Base-by-base conservation (phyloP, 2,797 vertebrate species). In the Hemitrygon akajei region DNA sequence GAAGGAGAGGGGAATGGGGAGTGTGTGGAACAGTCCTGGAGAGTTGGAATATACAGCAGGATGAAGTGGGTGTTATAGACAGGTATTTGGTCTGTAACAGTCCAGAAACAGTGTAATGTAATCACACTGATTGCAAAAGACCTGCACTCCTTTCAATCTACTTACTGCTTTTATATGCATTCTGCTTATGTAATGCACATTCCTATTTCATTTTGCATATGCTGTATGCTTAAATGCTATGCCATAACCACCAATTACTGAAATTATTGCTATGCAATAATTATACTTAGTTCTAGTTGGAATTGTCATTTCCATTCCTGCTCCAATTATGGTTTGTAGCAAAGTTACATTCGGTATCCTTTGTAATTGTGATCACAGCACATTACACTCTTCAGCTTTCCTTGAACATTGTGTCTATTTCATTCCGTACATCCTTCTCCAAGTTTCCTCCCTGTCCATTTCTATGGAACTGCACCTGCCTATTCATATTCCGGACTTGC, bases 281-380 rank as follows among this genome's bases (percentile, higher is more conserved):
- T 89, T 89, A 89, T 63, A 18, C 27, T 89, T 89, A 66, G 69
- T 89, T 89, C 18, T 34, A 66, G n/a, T 37, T 69, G 60, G 16
- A 69, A 66, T 66, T 89, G 86, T 89, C 86, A 66, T 69, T 69
- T 89, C 22, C n/a, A 89, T 89, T 89, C 63, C 86, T 69, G 10
- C n/a, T 89, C 34, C 34, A 69, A 89, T 89, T 89, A 25, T 89
- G 63, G 63, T 89, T 11, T 89, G 22, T 34, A 69, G 86, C 20
- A 89, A 89, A 89, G n/a, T 89, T 63, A 37, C 86, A 89, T 89
- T 69, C 69, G n/a, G 63, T 89, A 66, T 89, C 63, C 86, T 89
- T 89, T 89, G 18, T 89, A 89, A 69, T 25, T 69, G 60, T 69
- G 86, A 89, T 69, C n/a, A 69, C 63, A 22, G n/a, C 9, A 40